phyloP scores from a whole-genome alignment of 2,888 invertebrate species.

The Lepidocyrtinus sp. region DNA sequence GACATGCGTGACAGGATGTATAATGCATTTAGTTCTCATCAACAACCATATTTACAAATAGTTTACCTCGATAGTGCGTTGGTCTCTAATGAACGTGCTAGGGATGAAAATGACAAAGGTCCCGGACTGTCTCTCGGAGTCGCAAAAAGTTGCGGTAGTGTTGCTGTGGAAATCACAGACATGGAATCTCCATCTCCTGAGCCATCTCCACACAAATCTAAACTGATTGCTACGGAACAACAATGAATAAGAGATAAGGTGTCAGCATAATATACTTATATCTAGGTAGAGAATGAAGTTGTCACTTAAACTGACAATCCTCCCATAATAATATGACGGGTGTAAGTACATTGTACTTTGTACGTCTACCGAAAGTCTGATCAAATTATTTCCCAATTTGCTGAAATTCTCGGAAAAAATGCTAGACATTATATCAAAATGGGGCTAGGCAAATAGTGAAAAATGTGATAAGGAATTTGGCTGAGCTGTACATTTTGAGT shows the following conservation, averaged over 20 bases:
- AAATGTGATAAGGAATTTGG: too few species aligned
- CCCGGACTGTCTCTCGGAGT: conserved; percentile 69
- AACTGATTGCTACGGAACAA: conserved; percentile 67
- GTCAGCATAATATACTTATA: too few species aligned
- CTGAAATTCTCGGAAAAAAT: too few species aligned
- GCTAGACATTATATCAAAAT: too few species aligned
- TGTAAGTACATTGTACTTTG: too few species aligned
- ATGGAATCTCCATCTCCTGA: conserved; percentile 70
- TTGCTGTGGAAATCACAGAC: conserved; percentile 76
- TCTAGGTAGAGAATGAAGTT: neutral
- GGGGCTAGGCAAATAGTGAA: too few species aligned
- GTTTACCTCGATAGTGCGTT: conserved; percentile 76
- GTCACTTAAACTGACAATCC: neutral
- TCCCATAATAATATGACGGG: neutral
- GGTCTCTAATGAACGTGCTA: conserved; percentile 77
- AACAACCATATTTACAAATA: neutral
- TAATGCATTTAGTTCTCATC: neutral
- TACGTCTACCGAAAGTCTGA: conserved; percentile 1
- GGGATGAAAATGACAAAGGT: conserved; percentile 66
- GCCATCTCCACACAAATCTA: conserved; percentile 69
- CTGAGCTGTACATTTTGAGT: too few species aligned
- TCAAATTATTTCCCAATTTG: conserved; percentile 1
- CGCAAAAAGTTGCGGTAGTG: conserved; percentile 71
- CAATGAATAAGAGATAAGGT: conserved; percentile 9
- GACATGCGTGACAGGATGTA: conserved; percentile 31